Evolutionary conservation across 2,888 invertebrate species (phyloP).

Genomic region (Clanis bilineata): DNA sequence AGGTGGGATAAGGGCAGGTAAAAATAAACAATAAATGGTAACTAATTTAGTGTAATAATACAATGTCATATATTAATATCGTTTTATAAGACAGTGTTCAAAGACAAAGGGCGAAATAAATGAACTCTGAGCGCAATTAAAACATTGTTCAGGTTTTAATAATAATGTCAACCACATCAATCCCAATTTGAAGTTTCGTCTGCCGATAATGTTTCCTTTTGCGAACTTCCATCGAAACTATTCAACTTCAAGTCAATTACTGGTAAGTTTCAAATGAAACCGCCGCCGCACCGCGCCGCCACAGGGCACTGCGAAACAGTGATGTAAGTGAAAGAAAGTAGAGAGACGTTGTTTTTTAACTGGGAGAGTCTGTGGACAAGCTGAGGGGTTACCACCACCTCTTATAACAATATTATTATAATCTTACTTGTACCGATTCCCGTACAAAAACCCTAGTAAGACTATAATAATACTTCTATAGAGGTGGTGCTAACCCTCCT

Average conservation of each 20-base stretch:
- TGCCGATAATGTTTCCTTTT: conserved; percentile 20
- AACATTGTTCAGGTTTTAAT: conserved; percentile 9
- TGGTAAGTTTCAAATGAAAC: conserved; percentile 43
- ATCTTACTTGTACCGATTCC: too few relatives aligned
- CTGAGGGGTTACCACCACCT: too few relatives aligned
- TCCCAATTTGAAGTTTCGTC: conserved; percentile 15
- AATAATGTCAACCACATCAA: conserved; percentile 12
- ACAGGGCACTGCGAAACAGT: too few relatives aligned
- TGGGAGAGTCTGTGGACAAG: too few relatives aligned
- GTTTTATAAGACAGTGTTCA: neutral
- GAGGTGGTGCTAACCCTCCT: too few relatives aligned
- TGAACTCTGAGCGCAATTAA: neutral
- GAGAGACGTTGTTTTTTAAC: neutral
- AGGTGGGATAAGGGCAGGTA: too few relatives aligned
- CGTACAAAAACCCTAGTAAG: too few relatives aligned
- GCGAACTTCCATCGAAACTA: conserved; percentile 41
- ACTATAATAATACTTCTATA: too few relatives aligned
- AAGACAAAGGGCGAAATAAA: neutral
- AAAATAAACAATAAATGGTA: too few relatives aligned
- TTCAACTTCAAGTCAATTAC: conserved; percentile 41
- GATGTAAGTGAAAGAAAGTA: neutral
- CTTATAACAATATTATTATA: too few relatives aligned
- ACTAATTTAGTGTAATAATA: too few relatives aligned
- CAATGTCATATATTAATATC: too few relatives aligned
- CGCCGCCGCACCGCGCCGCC: conserved; percentile 22